These are phyloP conservation scores for Eurytoma adleriae DNA, from an alignment of 2,888 invertebrate species.

Conservation along the genomic window DNA sequence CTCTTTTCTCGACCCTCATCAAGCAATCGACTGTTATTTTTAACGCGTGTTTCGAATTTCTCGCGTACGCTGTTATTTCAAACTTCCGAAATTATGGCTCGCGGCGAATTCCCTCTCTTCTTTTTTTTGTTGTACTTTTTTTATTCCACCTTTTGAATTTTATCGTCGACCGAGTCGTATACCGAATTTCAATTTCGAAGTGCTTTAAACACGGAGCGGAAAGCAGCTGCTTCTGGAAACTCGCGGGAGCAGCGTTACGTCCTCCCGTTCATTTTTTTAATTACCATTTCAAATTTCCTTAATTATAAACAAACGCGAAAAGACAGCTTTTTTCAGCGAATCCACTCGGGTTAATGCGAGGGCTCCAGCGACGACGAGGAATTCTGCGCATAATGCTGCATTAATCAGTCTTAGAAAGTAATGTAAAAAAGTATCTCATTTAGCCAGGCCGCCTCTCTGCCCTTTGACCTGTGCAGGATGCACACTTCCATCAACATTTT, in stretches of 20 bases:
- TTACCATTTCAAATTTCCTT: not conserved
- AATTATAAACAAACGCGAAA: too few species aligned
- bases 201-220: too few species aligned
- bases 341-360: too few species aligned
- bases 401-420: constrained; percentile 31
- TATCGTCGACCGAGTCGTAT: too few species aligned
- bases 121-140: not conserved
- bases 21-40: constrained; percentile 46
- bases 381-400: not conserved
- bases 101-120: not conserved
- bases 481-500: constrained; percentile 6
- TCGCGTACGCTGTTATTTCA: constrained; percentile 10
- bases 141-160: not conserved
- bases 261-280: too few species aligned
- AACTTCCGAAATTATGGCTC: constrained; percentile 21
- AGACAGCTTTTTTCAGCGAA: too few species aligned
- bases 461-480: not conserved
- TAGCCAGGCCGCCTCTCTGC: not conserved
- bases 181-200: too few species aligned
- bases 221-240: too few species aligned
- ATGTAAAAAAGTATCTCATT: constrained; percentile 30
- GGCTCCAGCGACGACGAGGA: too few species aligned
- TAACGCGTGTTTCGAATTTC: constrained; percentile 49
- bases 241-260: too few species aligned
- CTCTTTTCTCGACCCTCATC: constrained; percentile 44